Base-by-base conservation (phyloP, 2,113 vertebrate genomes). In the Pterophyllum scalare region DNA sequence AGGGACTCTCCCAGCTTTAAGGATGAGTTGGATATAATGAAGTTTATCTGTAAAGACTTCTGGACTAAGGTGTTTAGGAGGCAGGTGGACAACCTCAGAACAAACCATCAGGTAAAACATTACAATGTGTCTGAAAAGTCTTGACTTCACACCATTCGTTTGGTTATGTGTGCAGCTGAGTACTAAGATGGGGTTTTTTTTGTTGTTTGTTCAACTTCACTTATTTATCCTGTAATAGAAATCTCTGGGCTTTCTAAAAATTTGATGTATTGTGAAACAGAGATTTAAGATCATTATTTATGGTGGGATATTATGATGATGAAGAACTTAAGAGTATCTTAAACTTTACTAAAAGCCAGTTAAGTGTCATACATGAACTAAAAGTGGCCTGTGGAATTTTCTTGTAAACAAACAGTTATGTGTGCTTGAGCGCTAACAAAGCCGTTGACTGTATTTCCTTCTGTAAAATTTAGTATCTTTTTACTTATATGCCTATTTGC, bases 31-130 rank as follows among this genome's bases (percentile, higher is more conserved):
- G 97, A 98, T 26, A 65, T 96, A 7, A 95, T 98, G 93, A 97
- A 97, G 92, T 97, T 98, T 65, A 67, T 98, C 28, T 98, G 97
- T 87, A 97, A 96, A 92, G 97, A 97, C 81, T 96, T 97, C 86
- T 97, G 97, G 97, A 96, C 89, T 3, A 94, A 96, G 3, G 85
- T 96, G 38, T 97, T 97, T 93, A 95, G 91, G 57, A 97, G 97
- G 87, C 97, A 97, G 91, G 93, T 96, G 11, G 97, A 96, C 90
- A 96, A 97, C 88, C 95, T 97, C 28, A 90, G 97, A 86, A 97
- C 97, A 58, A 97, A 97, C 87, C 97, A 97, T 81, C 97, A 97
- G 97, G 97, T 97, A 86, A 78, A 77, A 26, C 3, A 1, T 70
- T 49, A 19, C 43, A 33, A 11, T 3, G 2, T 38, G 5, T 38